A percentile compares a stretch with the other conserved stretches of the same genome.
Conservation (phyloP, 2,113 vertebrate species). For the Picathartes gymnocephalus region DNA sequence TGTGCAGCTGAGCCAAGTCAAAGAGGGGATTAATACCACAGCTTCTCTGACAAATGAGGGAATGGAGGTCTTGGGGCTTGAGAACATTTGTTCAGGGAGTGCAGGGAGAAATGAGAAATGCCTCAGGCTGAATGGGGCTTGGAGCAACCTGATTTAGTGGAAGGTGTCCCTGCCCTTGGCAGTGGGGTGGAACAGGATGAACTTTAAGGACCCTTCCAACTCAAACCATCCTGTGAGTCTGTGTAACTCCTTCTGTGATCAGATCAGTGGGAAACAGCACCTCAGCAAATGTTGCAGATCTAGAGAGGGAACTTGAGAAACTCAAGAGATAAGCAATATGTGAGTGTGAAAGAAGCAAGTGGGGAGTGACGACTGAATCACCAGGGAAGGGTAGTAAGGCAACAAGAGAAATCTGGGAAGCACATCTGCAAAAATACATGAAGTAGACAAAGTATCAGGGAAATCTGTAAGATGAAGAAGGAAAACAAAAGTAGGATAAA, state of each 20-base stretch:
- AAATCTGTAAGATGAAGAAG: not conserved
- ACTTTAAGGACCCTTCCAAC: not conserved
- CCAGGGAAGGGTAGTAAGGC: not conserved
- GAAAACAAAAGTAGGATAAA: not conserved
- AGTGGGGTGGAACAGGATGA: not conserved
- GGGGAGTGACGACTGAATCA: not conserved
- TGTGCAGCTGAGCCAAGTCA: not conserved
- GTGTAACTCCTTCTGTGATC: not conserved
- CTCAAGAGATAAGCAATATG: rapidly evolving
- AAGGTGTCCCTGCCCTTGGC: not conserved
- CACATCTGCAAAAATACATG: not conserved
- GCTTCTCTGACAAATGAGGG: not conserved
- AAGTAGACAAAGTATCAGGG: not conserved
- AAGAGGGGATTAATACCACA: not conserved
- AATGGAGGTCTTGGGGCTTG: not conserved
- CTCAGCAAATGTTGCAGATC: not conserved
- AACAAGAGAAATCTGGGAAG: not conserved
- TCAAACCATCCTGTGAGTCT: not conserved
- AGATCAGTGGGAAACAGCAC: not conserved
- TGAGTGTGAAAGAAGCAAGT: not conserved
- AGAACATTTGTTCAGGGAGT: not conserved
- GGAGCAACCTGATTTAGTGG: not conserved
- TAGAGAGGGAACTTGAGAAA: not conserved
- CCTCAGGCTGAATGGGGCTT: not conserved
- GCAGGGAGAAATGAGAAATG: not conserved